These are phyloP conservation scores for Thalassophryne amazonica DNA, from an alignment of 2,797 vertebrate species.

Conservation along the genomic window DNA sequence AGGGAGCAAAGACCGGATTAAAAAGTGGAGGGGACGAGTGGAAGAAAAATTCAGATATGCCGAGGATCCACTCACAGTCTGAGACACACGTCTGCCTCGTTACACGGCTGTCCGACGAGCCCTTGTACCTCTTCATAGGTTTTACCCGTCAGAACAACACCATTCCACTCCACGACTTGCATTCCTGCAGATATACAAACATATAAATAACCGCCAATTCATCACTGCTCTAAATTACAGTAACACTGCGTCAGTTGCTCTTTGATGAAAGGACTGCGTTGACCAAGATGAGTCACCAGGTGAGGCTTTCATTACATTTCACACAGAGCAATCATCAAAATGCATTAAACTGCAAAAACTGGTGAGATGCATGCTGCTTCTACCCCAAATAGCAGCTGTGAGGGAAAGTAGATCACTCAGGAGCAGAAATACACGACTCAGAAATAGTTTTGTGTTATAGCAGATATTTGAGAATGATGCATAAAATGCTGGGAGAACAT, in stretches of 20 bases:
- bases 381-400: conserved; percentile 36
- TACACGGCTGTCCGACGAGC: conserved; percentile 88
- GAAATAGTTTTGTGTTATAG: too few species aligned
- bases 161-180: conserved; percentile 98
- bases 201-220: not conserved
- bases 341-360: conserved; percentile 8
- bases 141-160: conserved; percentile 87
- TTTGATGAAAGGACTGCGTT: too few species aligned
- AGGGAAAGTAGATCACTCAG: conserved; percentile 14
- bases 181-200: conserved; percentile 80
- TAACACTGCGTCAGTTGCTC: not conserved
- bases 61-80: conserved; percentile 90
- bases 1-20: not conserved
- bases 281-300: not conserved
- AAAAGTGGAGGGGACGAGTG: not conserved
- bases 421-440: too few species aligned
- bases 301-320: conserved; percentile 1
- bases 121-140: conserved; percentile 97
- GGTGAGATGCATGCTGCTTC: conserved; percentile 15
- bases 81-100: conserved; percentile 97
- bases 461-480: too few species aligned
- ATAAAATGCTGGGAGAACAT: too few species aligned
- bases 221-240: not conserved
- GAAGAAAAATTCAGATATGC: conserved; percentile 31
- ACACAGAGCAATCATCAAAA: not conserved